Evolutionary conservation across 2,888 invertebrate species (phyloP), one percentile per base, ranked within the genome.

Genomic region (Sarcophaga caerulescens): DNA sequence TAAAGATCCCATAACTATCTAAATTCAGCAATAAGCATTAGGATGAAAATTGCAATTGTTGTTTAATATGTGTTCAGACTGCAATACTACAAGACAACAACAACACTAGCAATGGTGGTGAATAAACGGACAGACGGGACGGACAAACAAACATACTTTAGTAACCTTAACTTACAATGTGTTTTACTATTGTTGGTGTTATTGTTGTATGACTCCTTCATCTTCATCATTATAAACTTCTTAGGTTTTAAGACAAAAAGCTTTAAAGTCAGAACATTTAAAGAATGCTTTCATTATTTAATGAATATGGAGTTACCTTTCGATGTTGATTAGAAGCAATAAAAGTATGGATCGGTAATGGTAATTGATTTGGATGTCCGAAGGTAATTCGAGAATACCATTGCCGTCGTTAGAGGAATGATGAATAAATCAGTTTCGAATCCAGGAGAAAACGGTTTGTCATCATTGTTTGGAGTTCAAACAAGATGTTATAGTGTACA

Each of bases 1-100:
- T 87, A 76, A 84, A 86, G 86, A 86, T 86, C 84, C 86, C 86
- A 86, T 86, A 84, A 86, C 86, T 84, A 86, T 86, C 90, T 92
- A 91, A 91, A 92, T 92, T 92, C 90, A 91, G 91, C 92, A 91
- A 91, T 91, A 91, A 91, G 92, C 91, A 91, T 91, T 91, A 91
- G 92, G 89, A 90, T 79, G 91, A 90, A 91, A 91, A 91, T 91
- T 91, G 91, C 89, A 91, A 91, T 91, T 91, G 91, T 90, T 86
- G 86, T 86, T 86, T 86, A 86, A 86, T 86, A 86, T 86, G 86
- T 86, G 86, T 84, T 86, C 81, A 81, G 73, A 77, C 77, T 73
- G 73, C 65, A 65, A 80, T 70, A 59, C 84, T 65, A 80, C 71
- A 79, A 80, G 75, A 25, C 79, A 82, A 80, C 84, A 84, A 70